Evolutionary conservation across 92 coral and sea anemone genomes (phyloP), one percentile per base, ranked within the genome.

Genomic region (Actinernus sp.): DNA sequence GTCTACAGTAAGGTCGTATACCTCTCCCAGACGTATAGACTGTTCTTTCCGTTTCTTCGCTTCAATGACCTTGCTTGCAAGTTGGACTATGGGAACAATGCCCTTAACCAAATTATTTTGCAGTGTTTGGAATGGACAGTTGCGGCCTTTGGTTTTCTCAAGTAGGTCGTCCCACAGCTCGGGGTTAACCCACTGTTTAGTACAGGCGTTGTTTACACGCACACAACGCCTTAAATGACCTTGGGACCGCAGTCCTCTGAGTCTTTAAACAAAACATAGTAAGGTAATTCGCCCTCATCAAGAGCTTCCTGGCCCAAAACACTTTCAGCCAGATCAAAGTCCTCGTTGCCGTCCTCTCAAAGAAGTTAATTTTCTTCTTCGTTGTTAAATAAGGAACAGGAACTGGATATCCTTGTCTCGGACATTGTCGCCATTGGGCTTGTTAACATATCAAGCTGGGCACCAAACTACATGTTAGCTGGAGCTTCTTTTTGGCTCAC

Each of bases 151-250:
- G 3, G 70, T 31, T 27, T 51, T 53, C 36, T 61, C 72, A 12
- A 6, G 53, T 20, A 69, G 46, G 53, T 69, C 79, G 56, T 69
- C 79, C 79, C 73, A 79, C 17, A 79, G 59, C 55, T 79, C 86
- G 31, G 78, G 85, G 37, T 78, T 68, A 28, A 78, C 78, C 36
- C 58, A 28, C 78, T 19, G 53, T 55, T 80, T 71, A 41, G 80
- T 80, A 26, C 80, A 63, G 5, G 87, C 44, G 10, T 55, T 22
- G 31, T 73, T 61, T 26, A 73, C 58, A 10, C 63, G 81, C 33
- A 55, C 8, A 63, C 75, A 26, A 70, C 40, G 8, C 61, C 76
- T 1, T 56, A 74, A 21, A 44, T 53, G 18, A 72, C 59, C 17
- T 63, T 58, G 45, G 61, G 64, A 30, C 77, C 88, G 32, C 78